phyloP scores from a whole-genome alignment of 2,888 invertebrate genomes.

The Torymus tubicola region DNA sequence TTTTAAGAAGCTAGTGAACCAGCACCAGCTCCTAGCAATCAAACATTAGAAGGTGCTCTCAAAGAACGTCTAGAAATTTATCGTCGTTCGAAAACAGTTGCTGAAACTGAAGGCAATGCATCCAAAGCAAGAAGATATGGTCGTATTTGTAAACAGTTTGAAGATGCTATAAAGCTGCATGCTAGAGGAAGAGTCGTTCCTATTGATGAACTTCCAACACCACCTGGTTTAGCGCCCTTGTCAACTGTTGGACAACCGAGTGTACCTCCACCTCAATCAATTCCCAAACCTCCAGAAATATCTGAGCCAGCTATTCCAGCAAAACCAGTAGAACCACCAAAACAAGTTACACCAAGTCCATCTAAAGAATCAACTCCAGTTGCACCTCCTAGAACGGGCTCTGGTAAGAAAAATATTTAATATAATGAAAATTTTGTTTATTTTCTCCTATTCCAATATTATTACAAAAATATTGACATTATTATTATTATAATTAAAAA shows the following conservation, averaged over 20 bases:
- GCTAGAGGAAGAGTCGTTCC: slow-evolving; percentile 86
- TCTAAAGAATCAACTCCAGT: slow-evolving; percentile 60
- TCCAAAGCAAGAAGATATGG: slow-evolving; percentile 93
- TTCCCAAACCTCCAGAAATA: slow-evolving; percentile 79
- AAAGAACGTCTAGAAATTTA: slow-evolving; percentile 90
- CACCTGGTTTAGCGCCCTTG: slow-evolving; percentile 86
- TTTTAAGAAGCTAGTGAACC: slow-evolving; percentile 20
- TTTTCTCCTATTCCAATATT: slow-evolving; percentile 1
- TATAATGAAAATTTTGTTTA: slow-evolving; percentile 6
- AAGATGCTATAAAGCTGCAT: slow-evolving; percentile 89
- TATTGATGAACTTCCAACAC: slow-evolving; percentile 90
- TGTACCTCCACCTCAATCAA: slow-evolving; percentile 62
- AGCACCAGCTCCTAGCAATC: slow-evolving; percentile 45
- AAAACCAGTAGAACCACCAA: slow-evolving; percentile 79
- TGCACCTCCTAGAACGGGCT: slow-evolving; percentile 61
- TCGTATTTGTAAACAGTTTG: slow-evolving; percentile 94
- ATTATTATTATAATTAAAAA: too few species aligned
- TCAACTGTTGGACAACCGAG: slow-evolving; percentile 63
- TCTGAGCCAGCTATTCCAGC: slow-evolving; percentile 75
- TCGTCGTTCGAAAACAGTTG: slow-evolving; percentile 84
- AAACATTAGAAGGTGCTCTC: slow-evolving; percentile 83
- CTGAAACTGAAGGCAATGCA: slow-evolving; percentile 87
- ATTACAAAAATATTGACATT: slow-evolving; percentile 12
- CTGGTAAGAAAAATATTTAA: slow-evolving; percentile 56
- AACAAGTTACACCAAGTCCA: slow-evolving; percentile 78